Evolutionary conservation across 2,888 invertebrate species (phyloP).

Genomic region (Brachynemurus nebulosus): DNA sequence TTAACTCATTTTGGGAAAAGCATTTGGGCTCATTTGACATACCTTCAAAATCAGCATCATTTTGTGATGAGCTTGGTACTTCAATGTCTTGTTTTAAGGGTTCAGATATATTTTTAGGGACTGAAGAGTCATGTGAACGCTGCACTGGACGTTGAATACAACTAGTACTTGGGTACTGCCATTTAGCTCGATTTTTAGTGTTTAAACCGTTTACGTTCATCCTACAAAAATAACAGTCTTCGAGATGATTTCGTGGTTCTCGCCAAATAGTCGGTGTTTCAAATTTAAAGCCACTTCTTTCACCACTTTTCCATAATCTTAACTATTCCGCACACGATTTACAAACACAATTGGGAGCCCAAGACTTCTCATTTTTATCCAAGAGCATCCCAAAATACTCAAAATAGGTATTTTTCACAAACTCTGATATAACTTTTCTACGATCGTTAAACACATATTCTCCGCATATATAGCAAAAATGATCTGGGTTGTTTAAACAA

Average conservation of each 20-base stretch:
- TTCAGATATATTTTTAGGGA: constrained; percentile 7
- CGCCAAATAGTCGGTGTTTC: constrained; percentile 11
- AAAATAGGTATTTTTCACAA: background rate
- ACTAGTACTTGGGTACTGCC: constrained; percentile 9
- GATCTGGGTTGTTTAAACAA: background rate
- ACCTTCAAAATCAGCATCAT: constrained; percentile 12
- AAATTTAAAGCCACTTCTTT: constrained; percentile 7
- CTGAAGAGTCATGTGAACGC: constrained; percentile 4
- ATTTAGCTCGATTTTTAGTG: constrained; percentile 10
- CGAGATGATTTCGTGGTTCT: constrained; percentile 13
- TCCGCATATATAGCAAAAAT: background rate
- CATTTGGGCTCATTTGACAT: constrained; percentile 11
- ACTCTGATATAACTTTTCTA: background rate
- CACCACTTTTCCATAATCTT: constrained; percentile 14
- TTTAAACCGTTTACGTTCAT: constrained; percentile 8
- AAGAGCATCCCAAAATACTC: constrained; percentile 6
- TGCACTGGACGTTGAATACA: constrained; percentile 9
- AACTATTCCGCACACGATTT: constrained; percentile 16
- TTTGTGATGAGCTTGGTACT: too few relatives aligned
- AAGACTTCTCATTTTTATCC: constrained; percentile 14
- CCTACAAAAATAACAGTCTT: constrained; percentile 14
- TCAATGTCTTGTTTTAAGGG: background rate
- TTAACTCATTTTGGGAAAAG: constrained; percentile 17
- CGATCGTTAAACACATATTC: background rate
- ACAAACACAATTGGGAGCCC: constrained; percentile 16